Conservation (phyloP, 2,113 vertebrate species). For the Seriola aureovittata region DNA sequence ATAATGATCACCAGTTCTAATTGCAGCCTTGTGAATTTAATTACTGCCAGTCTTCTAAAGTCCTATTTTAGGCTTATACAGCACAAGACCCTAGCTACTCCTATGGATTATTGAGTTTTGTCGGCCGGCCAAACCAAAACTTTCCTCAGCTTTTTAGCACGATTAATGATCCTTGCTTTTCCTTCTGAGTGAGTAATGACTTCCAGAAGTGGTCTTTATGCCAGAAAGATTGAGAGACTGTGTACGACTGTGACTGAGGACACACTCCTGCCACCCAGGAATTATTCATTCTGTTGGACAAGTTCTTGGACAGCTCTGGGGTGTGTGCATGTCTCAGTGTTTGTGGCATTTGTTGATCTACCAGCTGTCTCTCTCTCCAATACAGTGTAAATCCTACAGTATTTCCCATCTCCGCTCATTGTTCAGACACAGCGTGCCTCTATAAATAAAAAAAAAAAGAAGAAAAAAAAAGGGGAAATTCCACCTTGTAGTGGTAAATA, state of each 20-base stretch:
- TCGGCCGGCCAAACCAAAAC: not conserved
- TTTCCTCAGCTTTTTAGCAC: conserved; percentile 10
- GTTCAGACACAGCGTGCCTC: not conserved
- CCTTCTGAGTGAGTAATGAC: conserved; percentile 4
- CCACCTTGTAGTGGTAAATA: not conserved
- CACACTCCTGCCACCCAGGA: conserved; percentile 46
- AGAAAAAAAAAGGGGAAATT: not conserved
- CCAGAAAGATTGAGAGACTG: conserved; percentile 33
- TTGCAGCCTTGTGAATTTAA: conserved; percentile 30
- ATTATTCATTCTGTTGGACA: conserved; percentile 59
- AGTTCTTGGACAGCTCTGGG: not conserved
- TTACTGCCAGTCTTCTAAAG: conserved; percentile 15
- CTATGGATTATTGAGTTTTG: not conserved
- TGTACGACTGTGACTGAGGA: conserved; percentile 41
- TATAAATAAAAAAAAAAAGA: not conserved
- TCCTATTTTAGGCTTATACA: not conserved
- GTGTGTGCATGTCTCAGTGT: not conserved
- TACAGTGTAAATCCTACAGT: conserved; percentile 18
- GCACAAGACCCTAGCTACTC: conserved; percentile 6
- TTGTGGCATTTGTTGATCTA: conserved; percentile 43
- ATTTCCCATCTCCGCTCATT: conserved; percentile 7
- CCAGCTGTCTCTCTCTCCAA: conserved; percentile 31
- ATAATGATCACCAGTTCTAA: not conserved
- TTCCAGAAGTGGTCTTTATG: conserved; percentile 17
- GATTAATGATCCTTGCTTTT: conserved; percentile 23